Base-by-base conservation (phyloP, 2,797 vertebrate genomes). In the Diglossa cyanea region DNA sequence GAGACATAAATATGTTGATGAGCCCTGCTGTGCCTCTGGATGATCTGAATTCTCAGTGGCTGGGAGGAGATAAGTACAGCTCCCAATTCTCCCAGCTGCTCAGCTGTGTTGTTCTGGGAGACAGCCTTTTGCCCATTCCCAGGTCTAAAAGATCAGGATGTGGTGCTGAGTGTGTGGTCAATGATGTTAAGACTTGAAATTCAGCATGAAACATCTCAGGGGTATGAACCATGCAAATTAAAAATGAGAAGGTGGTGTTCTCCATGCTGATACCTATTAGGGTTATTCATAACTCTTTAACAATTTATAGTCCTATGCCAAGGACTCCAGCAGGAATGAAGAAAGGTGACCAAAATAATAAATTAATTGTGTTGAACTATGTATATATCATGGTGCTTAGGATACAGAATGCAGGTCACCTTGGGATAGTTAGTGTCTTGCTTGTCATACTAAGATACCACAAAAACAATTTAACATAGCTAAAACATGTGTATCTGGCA, bases 291-390 rank as follows among this genome's bases (percentile, higher is more conserved):
- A 86, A 74, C 0, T 8, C 44, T 62, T 62, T 72, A 54, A 40
- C 7, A 33, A 78, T 80, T 91, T 90, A 58, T 48, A 63, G 87
- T 87, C 47, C 12, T 58, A 2, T 75, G 39, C 35, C 47, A 68
- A 58, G 33, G 57, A 65, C 28, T 92, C 57, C 50, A 88, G 39
- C 16, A 93, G 68, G 44, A 95, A 60, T 70, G 75, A 83, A 90
- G 37, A 48, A 88, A 86, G 58, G 51, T 90, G 85, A 93, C 72
- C 70, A 86, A 30, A 81, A 58, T 28, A 86, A 91, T 90, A 93
- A 81, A 94, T 88, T 55, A 82, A 31, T 89, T 60, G 72, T 53
- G n/a, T 68, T 90, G 47, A 91, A 87, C 26, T 10, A 23, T 15
- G 28, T 62, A 17, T 88, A 58, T 72, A 48, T 91, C 68, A 45